Conservation (phyloP, 1,140 invertebrate genomes). For the Drosophila persimilis region DNA sequence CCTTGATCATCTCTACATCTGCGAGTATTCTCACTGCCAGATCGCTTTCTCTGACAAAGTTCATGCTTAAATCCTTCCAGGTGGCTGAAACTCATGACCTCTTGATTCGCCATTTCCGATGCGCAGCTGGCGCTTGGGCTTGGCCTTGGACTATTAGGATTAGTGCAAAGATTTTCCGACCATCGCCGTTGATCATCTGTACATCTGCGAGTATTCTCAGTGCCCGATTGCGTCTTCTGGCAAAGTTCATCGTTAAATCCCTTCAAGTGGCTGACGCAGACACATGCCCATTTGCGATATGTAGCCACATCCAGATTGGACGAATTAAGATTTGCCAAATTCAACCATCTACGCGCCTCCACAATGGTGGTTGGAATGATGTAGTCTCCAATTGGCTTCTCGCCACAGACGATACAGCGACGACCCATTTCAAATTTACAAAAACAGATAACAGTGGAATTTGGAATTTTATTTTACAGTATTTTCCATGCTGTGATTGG, state of each 20-base stretch:
- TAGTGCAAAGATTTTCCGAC: too few relatives aligned
- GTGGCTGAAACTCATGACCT: conserved; percentile 18
- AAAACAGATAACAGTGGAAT: conserved; percentile 34
- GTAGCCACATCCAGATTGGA: conserved; percentile 25
- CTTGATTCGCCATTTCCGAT: too few relatives aligned
- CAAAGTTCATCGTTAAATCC: neutral
- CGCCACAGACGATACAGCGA: conserved; percentile 61
- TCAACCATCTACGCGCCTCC: conserved; percentile 52
- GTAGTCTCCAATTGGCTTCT: conserved; percentile 18
- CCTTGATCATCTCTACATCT: neutral
- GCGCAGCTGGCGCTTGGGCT: too few relatives aligned
- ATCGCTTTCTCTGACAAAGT: neutral
- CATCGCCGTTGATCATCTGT: neutral
- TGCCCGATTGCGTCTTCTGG: neutral
- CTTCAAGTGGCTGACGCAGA: conserved; percentile 49
- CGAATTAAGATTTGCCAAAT: conserved; percentile 11
- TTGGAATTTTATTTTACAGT: conserved; percentile 47
- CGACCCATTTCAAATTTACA: conserved; percentile 46
- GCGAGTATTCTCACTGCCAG: too few relatives aligned
- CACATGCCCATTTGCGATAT: conserved; percentile 36
- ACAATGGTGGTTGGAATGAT: conserved; percentile 33
- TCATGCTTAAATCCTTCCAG: conserved; percentile 7
- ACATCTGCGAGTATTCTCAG: too few relatives aligned
- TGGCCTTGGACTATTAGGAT: too few relatives aligned
- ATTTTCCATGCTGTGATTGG: neutral